Evolutionary conservation across 2,888 invertebrate genomes (phyloP).

Genomic region (Helleia helle): DNA sequence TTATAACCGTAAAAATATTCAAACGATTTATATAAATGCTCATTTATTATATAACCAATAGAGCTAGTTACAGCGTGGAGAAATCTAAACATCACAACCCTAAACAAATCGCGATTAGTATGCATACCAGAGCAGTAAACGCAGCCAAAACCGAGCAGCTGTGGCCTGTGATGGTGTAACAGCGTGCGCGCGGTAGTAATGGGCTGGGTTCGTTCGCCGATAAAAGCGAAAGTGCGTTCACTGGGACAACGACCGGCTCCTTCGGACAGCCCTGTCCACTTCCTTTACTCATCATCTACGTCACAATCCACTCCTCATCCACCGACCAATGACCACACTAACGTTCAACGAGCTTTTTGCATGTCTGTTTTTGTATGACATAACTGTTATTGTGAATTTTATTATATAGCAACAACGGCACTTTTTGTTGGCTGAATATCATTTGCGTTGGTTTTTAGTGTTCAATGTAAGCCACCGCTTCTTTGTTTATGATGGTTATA

Average conservation of each 20-base stretch:
- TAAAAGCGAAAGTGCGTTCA: conserved; percentile 73
- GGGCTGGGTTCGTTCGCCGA: conserved; percentile 69
- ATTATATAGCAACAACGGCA: neutral
- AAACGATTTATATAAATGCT: too few species aligned
- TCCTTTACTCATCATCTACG: conserved; percentile 47
- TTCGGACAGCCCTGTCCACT: conserved; percentile 43
- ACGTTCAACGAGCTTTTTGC: neutral
- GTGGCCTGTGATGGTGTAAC: conserved; percentile 65
- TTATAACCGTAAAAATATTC: too few species aligned
- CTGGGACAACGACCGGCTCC: conserved; percentile 71
- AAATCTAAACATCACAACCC: conserved; percentile 60
- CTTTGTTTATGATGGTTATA: too few species aligned
- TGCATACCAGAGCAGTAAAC: conserved; percentile 51
- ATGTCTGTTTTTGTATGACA: neutral
- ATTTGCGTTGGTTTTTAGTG: too few species aligned
- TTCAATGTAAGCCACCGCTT: too few species aligned
- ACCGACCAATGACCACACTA: conserved; percentile 16
- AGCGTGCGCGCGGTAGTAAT: conserved; percentile 63
- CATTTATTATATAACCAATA: too few species aligned
- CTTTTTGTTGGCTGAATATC: too few species aligned
- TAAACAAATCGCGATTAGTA: conserved; percentile 52
- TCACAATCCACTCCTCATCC: conserved; percentile 30
- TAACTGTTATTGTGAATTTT: neutral
- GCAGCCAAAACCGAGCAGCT: conserved; percentile 52
- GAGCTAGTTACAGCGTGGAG: conserved; percentile 31